These are phyloP conservation scores for Crotalus horridus DNA, from an alignment of 2,113 vertebrate genomes.

Conservation along the genomic window DNA sequence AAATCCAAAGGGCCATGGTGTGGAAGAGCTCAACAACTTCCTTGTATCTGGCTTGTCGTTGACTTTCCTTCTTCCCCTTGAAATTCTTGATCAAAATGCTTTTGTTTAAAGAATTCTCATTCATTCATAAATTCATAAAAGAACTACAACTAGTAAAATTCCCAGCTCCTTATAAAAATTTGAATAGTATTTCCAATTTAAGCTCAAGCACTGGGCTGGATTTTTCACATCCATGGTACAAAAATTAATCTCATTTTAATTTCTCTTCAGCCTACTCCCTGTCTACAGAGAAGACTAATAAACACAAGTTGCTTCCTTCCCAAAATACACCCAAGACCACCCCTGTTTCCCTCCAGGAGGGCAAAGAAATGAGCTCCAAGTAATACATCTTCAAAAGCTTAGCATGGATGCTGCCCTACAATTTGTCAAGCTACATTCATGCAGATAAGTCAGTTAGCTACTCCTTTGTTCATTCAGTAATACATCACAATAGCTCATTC, in stretches of 20 bases:
- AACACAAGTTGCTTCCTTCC: constrained; percentile 36
- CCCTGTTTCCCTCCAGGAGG: background rate
- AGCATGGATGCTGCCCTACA: background rate
- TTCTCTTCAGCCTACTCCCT: constrained; percentile 32
- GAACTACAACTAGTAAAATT: background rate
- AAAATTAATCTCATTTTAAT: constrained; percentile 45
- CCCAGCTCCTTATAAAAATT: constrained; percentile 31
- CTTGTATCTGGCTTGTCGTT: background rate
- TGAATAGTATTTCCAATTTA: constrained; percentile 28
- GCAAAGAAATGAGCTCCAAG: constrained; percentile 14
- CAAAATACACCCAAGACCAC: constrained; percentile 33
- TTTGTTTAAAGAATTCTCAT: background rate
- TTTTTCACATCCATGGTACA: constrained; percentile 34
- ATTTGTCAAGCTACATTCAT: background rate
- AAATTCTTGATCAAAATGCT: background rate
- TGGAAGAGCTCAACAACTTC: background rate
- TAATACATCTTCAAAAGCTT: background rate
- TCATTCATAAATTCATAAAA: background rate
- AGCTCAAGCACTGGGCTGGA: constrained; percentile 9
- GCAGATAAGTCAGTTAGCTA: background rate
- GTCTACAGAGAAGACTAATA: constrained; percentile 49
- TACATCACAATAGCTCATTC: background rate
- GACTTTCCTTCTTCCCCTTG: background rate
- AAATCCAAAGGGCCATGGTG: background rate
- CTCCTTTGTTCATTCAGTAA: too few relatives aligned